Evolutionary conservation across 1,140 invertebrate genomes (phyloP), one percentile per base, ranked within the genome.

Genomic region (Piezodorus guildinii): DNA sequence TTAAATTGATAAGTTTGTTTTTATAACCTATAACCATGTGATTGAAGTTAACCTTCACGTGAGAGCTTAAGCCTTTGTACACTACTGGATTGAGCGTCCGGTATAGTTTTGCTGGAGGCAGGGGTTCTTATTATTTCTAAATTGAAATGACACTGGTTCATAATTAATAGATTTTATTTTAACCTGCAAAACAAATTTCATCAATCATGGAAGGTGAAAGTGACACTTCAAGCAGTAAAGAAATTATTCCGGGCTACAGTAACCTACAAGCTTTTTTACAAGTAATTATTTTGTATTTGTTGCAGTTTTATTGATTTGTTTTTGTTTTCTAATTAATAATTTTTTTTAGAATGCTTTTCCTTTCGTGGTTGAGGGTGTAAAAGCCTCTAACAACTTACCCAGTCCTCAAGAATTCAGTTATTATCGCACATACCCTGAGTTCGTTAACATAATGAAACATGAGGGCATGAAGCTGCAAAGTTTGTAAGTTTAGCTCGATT

Each of bases 351-450:
- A 74, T 71, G 79, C 77, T 3, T 81, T 79, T 70, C 73, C 75
- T 64, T 69, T 70, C 17, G 72, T 87, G n/a, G 78, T 84, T 65
- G 76, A 79, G 71, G 83, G 82, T 0, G 85, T 84, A 12, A 84
- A 82, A 71, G 70, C 74, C 21, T 80, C 85, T 0, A 89, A 89
- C 73, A 78, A 76, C 14, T 74, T 91, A 52, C 87, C 87, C 0
- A 73, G 74, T 62, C 83, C 80, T n/a, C 75, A 81, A 45, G 80
- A 86, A 63, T 87, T 80, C 69, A 80, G 85, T 69, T 83, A 84
- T 63, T 88, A 87, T 68, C 78, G 78, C 0, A 85, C 83, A 60
- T 86, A 84, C 71, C 79, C 83, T n/a, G 79, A 79, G 27, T 90
- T 88, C 68, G 76, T 79, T 45, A 76, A 80, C 66, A 75, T 81